Base-by-base conservation (phyloP, 2,888 invertebrate species). In the Hartigia nigra region DNA sequence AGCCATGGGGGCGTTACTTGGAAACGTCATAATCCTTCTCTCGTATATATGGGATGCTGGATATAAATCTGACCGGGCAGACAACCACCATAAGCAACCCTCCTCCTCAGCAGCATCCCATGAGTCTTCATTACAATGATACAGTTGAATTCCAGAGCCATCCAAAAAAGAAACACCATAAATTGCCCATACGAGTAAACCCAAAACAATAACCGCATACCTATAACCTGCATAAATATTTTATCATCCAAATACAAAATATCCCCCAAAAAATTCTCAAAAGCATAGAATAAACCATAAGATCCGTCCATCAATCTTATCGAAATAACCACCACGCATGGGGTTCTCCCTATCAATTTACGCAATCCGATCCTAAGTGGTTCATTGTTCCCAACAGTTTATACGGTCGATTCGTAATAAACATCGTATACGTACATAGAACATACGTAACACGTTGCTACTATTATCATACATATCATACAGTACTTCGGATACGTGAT, bases 11-110 rank as follows among this genome's bases (percentile, higher is more conserved):
- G 81, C 82, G 82, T 85, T 88, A 87, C 89, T 89, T 75, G 85
- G 88, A 89, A 89, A 89, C 85, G 86, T 88, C 89, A 88, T 89
- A 89, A 89, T 88, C 88, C 85, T 77, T 76, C 69, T 32, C 31
- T 12, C 31, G 14, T 39, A n/a, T 39, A 23, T 31, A 31, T 23
- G 79, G 78, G 82, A 80, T 83, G 79, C 79, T 78, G 79, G 76
- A 77, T 84, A 84, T 86, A 86, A 86, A 86, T 86, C 86, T 86
- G 32, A 55, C 23, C 55, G 5, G 23, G 55, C 23, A 23, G 55
- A 23, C 55, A 55, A 55, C 55, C 55, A 9, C 9, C 23, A 55
- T 23, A 23, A 23, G 55, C 55, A 55, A 23, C 55, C 55, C 55
- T 55, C 55, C 23, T 55, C n/a, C n/a, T n/a, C n/a, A 55, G 23